Evolutionary conservation across 2,113 vertebrate species (phyloP).

Genomic region (Gymnorhina tibicen): DNA sequence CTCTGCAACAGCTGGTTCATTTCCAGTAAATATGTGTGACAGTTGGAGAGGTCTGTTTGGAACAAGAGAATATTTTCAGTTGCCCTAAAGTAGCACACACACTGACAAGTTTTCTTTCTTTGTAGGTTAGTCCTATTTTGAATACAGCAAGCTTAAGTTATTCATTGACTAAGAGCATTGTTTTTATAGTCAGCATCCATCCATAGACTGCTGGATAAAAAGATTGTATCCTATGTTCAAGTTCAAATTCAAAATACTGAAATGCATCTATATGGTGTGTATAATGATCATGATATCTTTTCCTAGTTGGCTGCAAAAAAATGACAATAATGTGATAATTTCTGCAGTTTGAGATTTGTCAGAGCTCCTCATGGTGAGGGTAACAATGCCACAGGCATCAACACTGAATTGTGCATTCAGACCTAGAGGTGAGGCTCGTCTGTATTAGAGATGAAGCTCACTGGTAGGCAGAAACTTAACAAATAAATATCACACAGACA

Average conservation of each 20-base stretch:
- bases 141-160: neutral
- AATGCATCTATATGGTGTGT: neutral
- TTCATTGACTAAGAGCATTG: neutral
- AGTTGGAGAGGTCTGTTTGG: conserved; percentile 84
- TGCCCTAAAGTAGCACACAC: neutral
- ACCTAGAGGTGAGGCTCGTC: neutral
- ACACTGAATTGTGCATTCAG: neutral
- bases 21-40: conserved; percentile 88
- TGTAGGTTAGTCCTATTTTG: neutral
- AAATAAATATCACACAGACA: neutral
- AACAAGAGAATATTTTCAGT: conserved; percentile 12
- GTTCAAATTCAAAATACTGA: neutral
- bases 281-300: neutral
- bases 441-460: neutral
- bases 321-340: neutral
- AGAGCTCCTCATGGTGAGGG: neutral
- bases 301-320: neutral
- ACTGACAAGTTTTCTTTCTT: neutral
- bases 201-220: neutral
- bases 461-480: neutral
- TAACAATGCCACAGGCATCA: neutral
- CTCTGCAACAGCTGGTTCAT: conserved; percentile 92
- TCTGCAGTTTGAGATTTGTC: neutral
- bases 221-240: neutral
- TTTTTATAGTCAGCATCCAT: too few species aligned